phyloP scores from a whole-genome alignment of 2,113 vertebrate species.

The Oreocharis arfaki region DNA sequence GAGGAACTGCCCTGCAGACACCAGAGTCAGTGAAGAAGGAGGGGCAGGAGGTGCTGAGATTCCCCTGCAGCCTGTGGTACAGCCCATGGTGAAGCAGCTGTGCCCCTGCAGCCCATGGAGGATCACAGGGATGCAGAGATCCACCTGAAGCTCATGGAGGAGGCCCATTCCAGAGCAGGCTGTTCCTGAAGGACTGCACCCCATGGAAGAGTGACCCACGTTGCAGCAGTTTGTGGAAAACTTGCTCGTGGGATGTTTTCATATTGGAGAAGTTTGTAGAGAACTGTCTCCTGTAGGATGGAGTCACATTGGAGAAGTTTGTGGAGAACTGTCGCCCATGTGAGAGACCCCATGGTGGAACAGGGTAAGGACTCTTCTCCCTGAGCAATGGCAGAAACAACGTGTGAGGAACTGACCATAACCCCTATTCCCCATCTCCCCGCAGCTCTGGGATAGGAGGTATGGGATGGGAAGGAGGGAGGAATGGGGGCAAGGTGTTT shows the following conservation, averaged over 20 bases:
- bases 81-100: neutral
- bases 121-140: too few species aligned
- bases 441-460: neutral
- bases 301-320: neutral
- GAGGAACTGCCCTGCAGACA: neutral
- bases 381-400: neutral
- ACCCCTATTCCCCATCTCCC: neutral
- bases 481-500: neutral
- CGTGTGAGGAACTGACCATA: neutral
- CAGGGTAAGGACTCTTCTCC: neutral
- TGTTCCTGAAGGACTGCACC: neutral
- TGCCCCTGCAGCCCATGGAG: neutral
- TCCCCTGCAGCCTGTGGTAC: neutral
- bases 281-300: neutral
- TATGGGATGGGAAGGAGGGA: neutral
- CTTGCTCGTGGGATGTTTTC: fast-evolving
- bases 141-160: neutral
- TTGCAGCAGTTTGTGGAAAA: neutral
- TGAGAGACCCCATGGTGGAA: neutral
- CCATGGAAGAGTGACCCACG: fast-evolving
- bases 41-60: neutral
- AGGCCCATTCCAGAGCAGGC: too few species aligned
- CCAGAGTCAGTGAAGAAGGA: neutral
- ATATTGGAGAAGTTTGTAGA: neutral
- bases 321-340: neutral